These are phyloP conservation scores for Tetragonisca angustula DNA, from an alignment of 2,888 invertebrate genomes.

Conservation along the genomic window DNA sequence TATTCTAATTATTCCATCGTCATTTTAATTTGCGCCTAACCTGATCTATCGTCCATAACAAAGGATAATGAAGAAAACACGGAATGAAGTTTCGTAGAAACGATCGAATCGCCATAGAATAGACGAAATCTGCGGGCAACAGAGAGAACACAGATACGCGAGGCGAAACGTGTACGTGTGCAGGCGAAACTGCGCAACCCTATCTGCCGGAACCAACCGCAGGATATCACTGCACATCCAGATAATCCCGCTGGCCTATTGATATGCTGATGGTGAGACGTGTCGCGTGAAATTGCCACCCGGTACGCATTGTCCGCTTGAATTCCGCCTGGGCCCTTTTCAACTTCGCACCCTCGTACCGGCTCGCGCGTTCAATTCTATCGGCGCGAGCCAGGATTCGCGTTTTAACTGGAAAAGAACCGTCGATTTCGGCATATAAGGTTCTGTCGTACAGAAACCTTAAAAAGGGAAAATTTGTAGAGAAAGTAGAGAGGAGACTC, in stretches of 20 bases:
- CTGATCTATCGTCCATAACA: not conserved
- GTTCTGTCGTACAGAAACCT: not conserved
- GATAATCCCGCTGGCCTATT: slow-evolving; percentile 83
- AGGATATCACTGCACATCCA: slow-evolving; percentile 81
- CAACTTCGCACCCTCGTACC: slow-evolving; percentile 65
- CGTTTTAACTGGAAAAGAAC: slow-evolving; percentile 61
- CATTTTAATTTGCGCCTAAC: not conserved
- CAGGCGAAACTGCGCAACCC: slow-evolving; percentile 77
- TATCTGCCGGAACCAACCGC: slow-evolving; percentile 83
- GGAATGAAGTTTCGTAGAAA: slow-evolving; percentile 37
- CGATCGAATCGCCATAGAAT: slow-evolving; percentile 20
- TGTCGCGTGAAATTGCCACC: slow-evolving; percentile 84
- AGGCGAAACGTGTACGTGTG: slow-evolving; percentile 35
- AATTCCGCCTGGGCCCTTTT: slow-evolving; percentile 74
- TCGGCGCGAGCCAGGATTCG: slow-evolving; percentile 74
- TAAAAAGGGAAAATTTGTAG: no score
- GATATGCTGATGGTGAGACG: slow-evolving; percentile 84
- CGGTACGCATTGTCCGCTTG: slow-evolving; percentile 80
- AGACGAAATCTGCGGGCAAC: slow-evolving; percentile 52
- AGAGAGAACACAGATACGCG: not conserved
- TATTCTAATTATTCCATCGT: not conserved
- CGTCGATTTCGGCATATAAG: slow-evolving; percentile 34
- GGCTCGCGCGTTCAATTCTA: slow-evolving; percentile 72
- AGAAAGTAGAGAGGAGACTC: not conserved
- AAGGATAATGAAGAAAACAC: slow-evolving; percentile 44